Base-by-base conservation (phyloP, 2,797 vertebrate species). In the Tarsius wallacei region DNA sequence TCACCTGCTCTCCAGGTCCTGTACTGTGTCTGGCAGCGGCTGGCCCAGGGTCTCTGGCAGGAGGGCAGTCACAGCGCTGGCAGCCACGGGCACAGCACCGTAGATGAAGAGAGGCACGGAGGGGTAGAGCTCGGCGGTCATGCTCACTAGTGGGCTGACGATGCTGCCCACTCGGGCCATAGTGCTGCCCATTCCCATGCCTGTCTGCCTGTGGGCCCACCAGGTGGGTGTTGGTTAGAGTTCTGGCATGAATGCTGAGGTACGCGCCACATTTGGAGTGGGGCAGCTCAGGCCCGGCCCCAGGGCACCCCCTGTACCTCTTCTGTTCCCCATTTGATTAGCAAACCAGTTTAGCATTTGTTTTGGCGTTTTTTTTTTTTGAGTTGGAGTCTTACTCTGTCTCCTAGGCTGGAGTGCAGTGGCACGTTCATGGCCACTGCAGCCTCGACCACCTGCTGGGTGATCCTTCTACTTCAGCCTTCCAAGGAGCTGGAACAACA, bases 151-250 rank as follows among this genome's bases (percentile, higher is more conserved):
- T 0, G 99, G 99, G 0, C 99, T 99, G 0, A 99, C 98, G 97
- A 99, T 99, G 97, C 99, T 99, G 2, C 99, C 99, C 0, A 99
- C 89, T 0, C 99, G 98, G 0, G 99, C 99, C 99, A 99, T 99
- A 1, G 99, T 99, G 96, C 99, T 99, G 78, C 99, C 98, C 0
- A 99, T 98, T 2, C 99, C 99, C 98, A 99, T 97, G 26, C 99
- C 99, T 0, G 99, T 99, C 98, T 99, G 99, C 98, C 99, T 99
- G 98, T 3, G 47, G 87, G 84, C 31, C 87, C 10, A 36, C 49
- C 1, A 10, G 19, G 7, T 12, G 36, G 13, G n/a, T 22, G 19
- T 14, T 2, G 15, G 53, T 94, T n/a, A 77, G 82, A 6, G 28
- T 12, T n/a, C 83, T 13, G 74, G 26, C 8, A 0, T 24, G 47